phyloP scores from a whole-genome alignment of 2,797 vertebrate species.

The Girardinus metallicus region DNA sequence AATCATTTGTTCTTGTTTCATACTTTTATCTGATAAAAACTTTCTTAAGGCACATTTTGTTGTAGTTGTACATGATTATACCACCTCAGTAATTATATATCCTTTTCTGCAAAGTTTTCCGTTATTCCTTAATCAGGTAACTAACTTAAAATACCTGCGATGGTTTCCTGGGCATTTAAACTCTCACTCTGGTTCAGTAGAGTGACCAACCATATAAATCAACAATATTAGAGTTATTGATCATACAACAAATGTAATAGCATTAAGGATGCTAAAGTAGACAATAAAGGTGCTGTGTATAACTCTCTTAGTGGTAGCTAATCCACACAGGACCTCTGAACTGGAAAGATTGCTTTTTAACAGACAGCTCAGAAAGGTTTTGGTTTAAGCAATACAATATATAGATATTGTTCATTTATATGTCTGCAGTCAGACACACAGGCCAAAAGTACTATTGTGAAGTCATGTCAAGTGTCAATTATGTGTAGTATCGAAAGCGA shows the following conservation, averaged over 20 bases:
- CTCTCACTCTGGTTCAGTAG: too few relatives aligned
- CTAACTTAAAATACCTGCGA: too few relatives aligned
- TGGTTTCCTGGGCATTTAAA: background rate
- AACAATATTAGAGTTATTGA: constrained; percentile 28
- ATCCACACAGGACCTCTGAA: background rate
- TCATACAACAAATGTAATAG: constrained; percentile 16
- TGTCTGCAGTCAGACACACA: constrained; percentile 3
- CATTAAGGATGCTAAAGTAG: constrained; percentile 1
- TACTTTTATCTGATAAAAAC: constrained; percentile 48
- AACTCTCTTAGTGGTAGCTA: constrained; percentile 15
- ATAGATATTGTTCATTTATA: constrained; percentile 13
- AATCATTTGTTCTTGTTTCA: constrained; percentile 18
- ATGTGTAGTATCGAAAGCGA: constrained; percentile 34
- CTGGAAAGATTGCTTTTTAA: background rate
- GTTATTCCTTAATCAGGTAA: constrained; percentile 14
- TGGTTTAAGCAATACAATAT: constrained; percentile 14
- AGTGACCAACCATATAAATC: constrained; percentile 28
- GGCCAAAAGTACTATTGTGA: constrained; percentile 35
- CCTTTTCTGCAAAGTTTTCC: constrained; percentile 52
- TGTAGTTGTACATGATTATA: constrained; percentile 23
- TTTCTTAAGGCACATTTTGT: constrained; percentile 46
- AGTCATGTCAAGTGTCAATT: constrained; percentile 53
- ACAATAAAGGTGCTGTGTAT: constrained; percentile 12
- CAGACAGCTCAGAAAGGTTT: constrained; percentile 8
- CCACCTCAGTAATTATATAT: constrained; percentile 48